Evolutionary conservation across 2,797 vertebrate species (phyloP), one percentile per base, ranked within the genome.

Genomic region (Eremophila alpestris): DNA sequence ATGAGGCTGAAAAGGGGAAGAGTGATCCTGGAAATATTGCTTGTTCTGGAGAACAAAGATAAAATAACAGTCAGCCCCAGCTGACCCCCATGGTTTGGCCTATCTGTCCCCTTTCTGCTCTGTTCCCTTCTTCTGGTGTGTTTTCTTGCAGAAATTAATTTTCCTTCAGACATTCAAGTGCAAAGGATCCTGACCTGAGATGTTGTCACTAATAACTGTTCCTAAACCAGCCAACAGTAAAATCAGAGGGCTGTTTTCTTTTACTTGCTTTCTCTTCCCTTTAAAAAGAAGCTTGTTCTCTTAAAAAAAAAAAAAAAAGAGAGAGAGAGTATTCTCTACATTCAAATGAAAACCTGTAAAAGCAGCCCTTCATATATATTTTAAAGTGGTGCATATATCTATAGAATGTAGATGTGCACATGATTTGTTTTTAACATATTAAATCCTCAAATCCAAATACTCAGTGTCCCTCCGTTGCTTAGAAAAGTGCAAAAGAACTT

Each of bases 81-180:
- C 4, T 87, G 16, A 36, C 6, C 13, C 9, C 23, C 11, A 6
- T 8, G 5, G 10, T 38, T 48, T 67, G 29, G 22, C 5, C 18
- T 38, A 20, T 64, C 65, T 48, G 16, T 56, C 36, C 40, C 55
- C 16, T 84, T 90, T 75, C 67, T 71, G 27, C 75, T 79, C 77
- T 83, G 7, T 17, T 87, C 49, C 17, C 6, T 62, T 69, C 17
- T 38, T 55, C 40, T 48, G 26, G 1, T 46, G 29, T 49, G 58
- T 91, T 82, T 89, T 67, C 67, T 77, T 54, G n/a, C 4, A n/a
- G 78, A 94, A 95, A 87, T 94, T 90, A 87, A 62, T 82, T 82
- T 93, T 90, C 23, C 41, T 60, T 83, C 75, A 68, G 67, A 87
- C 29, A 41, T 62, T 78, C 16, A 59, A 88, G 65, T 26, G 71